A percentile compares a stretch with the other conserved stretches of the same genome.
Evolutionary conservation across 1,140 invertebrate species (phyloP).

Genomic region (Diuraphis noxia): DNA sequence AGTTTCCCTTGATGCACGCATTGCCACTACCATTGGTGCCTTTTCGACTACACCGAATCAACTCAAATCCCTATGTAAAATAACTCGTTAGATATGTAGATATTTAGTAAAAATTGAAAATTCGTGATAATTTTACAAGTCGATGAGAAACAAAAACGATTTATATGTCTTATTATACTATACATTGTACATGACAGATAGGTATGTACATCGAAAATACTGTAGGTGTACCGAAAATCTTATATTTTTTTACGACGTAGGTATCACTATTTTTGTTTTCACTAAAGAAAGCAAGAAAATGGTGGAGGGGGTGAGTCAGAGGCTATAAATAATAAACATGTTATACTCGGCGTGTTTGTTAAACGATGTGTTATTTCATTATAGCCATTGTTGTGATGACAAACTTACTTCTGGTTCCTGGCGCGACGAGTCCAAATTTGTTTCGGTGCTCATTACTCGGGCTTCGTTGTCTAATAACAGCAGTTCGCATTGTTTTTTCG

Average conservation of each 20-base stretch:
- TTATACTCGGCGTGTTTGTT: neutral
- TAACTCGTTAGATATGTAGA: no score
- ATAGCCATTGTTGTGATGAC: neutral
- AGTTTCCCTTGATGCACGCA: no score
- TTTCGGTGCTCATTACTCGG: constrained; percentile 42
- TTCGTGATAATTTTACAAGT: no score
- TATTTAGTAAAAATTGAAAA: no score
- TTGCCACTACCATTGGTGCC: no score
- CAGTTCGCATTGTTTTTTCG: constrained; percentile 72
- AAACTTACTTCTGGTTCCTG: constrained; percentile 18
- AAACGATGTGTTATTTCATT: neutral
- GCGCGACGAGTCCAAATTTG: neutral
- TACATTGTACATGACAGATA: neutral
- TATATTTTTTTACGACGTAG: neutral
- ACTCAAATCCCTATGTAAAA: no score
- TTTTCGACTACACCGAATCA: no score
- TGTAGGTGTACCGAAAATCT: neutral
- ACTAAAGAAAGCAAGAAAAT: neutral
- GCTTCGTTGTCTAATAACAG: constrained; percentile 69
- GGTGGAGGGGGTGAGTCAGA: neutral
- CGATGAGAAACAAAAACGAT: neutral
- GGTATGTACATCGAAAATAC: neutral
- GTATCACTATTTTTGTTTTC: neutral
- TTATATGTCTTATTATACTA: neutral
- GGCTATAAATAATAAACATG: neutral